phyloP scores from a whole-genome alignment of 2,797 vertebrate species.

The Margarornis squamiger region DNA sequence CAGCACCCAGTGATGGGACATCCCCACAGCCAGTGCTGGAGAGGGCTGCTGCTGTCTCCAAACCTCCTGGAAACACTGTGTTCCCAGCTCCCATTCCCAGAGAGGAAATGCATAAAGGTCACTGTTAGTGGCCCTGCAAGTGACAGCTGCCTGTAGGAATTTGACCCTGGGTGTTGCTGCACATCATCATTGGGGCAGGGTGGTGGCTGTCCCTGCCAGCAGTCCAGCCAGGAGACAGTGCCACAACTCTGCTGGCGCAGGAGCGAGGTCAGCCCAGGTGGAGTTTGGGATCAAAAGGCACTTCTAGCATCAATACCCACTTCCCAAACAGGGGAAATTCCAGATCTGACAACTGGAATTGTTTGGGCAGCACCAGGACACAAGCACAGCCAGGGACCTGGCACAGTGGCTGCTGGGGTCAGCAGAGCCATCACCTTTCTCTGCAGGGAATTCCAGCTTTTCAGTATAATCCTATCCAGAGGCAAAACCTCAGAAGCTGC shows the following conservation, averaged over 20 bases:
- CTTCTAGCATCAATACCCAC: background rate
- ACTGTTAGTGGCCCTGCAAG: background rate
- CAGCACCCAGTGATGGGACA: accelerated
- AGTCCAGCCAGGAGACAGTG: background rate
- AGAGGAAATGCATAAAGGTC: background rate
- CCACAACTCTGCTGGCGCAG: background rate
- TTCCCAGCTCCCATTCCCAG: background rate
- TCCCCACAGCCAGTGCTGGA: accelerated
- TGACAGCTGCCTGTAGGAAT: slow-evolving; percentile 18
- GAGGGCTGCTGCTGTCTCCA: accelerated
- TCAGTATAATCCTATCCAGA: background rate
- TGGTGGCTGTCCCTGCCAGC: background rate
- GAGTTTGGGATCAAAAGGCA: background rate
- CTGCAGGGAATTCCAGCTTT: background rate
- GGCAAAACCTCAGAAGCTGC: background rate
- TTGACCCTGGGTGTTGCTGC: background rate
- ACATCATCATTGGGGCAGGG: accelerated
- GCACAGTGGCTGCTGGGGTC: accelerated
- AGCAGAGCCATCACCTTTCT: background rate
- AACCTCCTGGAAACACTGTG: background rate
- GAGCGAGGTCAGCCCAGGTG: background rate
- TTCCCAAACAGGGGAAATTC: background rate
- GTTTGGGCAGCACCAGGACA: background rate
- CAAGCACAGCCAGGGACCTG: accelerated
- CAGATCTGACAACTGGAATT: accelerated